Evolutionary conservation across 1,140 invertebrate genomes (phyloP).

Genomic region (Drosophila grimshawi): DNA sequence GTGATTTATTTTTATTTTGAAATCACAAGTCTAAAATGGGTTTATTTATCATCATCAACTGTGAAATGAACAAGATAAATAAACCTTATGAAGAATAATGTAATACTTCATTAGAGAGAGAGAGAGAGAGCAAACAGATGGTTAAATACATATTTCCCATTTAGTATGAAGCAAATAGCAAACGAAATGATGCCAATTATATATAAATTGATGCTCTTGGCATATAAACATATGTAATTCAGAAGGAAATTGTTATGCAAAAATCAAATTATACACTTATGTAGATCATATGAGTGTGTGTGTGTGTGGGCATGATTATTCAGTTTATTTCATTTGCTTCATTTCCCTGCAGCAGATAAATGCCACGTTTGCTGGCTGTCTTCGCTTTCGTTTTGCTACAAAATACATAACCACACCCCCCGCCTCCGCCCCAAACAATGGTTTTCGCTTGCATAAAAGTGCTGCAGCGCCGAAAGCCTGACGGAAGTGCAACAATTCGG

Average conservation of each 20-base stretch:
- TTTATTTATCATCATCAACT: too few relatives aligned
- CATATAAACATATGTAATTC: conserved; percentile 6
- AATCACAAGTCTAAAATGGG: too few relatives aligned
- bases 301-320: conserved; percentile 19
- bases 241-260: conserved; percentile 34
- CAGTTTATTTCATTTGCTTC: neutral
- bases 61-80: too few relatives aligned
- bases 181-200: conserved; percentile 7
- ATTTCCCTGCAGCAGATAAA: conserved; percentile 24
- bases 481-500: conserved; percentile 56
- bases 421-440: conserved; percentile 10
- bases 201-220: conserved; percentile 21
- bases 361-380: conserved; percentile 37
- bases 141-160: neutral
- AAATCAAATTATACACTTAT: conserved; percentile 9
- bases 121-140: neutral
- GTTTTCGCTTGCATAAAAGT: conserved; percentile 31
- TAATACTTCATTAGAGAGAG: too few relatives aligned
- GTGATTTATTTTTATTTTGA: too few relatives aligned
- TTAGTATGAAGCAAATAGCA: neutral
- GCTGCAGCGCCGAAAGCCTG: conserved; percentile 38
- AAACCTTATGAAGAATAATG: too few relatives aligned
- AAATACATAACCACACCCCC: too few relatives aligned
- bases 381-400: conserved; percentile 36
- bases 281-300: conserved; percentile 13